phyloP scores from a whole-genome alignment of 92 coral and sea anemone species.

The Desmophyllum pertusum region DNA sequence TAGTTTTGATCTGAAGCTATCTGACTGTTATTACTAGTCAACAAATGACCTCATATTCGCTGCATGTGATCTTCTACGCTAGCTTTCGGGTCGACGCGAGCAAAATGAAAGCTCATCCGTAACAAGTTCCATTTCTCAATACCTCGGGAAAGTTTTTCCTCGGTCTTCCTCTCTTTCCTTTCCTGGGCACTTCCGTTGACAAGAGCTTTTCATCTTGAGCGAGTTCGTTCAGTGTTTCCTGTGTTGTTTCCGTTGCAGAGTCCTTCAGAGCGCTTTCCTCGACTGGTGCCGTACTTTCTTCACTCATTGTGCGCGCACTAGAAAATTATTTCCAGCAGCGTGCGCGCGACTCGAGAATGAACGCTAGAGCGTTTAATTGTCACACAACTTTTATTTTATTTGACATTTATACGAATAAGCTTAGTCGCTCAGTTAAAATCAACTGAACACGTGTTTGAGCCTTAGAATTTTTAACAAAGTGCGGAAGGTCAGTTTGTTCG shows the following conservation, averaged over 20 bases:
- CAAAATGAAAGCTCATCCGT: constrained; percentile 12
- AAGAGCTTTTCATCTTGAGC: constrained; percentile 47
- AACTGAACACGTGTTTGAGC: too few relatives aligned
- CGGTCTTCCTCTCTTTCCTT: constrained; percentile 85
- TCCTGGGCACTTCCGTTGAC: constrained; percentile 62
- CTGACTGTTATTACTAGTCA: too few relatives aligned
- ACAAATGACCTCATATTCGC: constrained; percentile 49
- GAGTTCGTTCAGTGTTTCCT: constrained; percentile 59
- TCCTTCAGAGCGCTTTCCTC: constrained; percentile 3
- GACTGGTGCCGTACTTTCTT: neutral
- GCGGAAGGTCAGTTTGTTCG: too few relatives aligned
- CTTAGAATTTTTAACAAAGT: too few relatives aligned
- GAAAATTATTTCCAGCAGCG: constrained; percentile 29
- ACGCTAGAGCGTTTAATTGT: too few relatives aligned
- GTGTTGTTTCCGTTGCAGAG: constrained; percentile 38
- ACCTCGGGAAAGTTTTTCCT: constrained; percentile 78
- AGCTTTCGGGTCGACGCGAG: constrained; percentile 8
- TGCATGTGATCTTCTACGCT: neutral
- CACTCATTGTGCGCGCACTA: constrained; percentile 59
- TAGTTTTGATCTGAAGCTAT: too few relatives aligned
- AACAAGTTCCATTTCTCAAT: constrained; percentile 27
- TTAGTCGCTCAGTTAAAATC: too few relatives aligned
- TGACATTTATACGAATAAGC: too few relatives aligned
- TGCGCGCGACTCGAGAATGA: constrained; percentile 41
- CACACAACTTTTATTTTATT: too few relatives aligned